Percentiles rank a stretch among this genome's conserved stretches.
Evolutionary conservation across 2,888 invertebrate genomes (phyloP).

Genomic region (Polylopha cassiicola): DNA sequence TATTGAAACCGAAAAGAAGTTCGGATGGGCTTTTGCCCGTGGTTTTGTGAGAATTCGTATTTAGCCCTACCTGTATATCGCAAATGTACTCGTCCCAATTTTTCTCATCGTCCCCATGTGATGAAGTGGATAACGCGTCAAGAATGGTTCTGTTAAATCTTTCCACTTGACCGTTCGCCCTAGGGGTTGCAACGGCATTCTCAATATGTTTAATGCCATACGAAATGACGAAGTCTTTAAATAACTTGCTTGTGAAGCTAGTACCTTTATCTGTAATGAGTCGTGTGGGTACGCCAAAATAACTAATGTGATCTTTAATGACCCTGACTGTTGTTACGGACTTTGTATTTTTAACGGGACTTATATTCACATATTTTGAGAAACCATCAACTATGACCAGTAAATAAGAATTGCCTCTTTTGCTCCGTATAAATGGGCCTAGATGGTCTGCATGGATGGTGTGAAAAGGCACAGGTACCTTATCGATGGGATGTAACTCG

Average conservation of each 20-base stretch:
- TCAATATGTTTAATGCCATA: slow-evolving; percentile 23
- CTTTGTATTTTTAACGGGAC: slow-evolving; percentile 25
- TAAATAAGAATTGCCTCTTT: slow-evolving; percentile 23
- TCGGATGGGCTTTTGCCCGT: slow-evolving; percentile 13
- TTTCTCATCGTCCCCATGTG: slow-evolving; percentile 6
- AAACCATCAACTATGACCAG: slow-evolving; percentile 26
- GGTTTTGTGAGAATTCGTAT: slow-evolving; percentile 2
- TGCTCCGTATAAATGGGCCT: too few species aligned
- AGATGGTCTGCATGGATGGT: slow-evolving; percentile 26
- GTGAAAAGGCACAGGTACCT: slow-evolving; percentile 12
- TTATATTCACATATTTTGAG: slow-evolving; percentile 25
- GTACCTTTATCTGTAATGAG: slow-evolving; percentile 27
- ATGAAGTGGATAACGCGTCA: too few species aligned
- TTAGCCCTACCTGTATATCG: slow-evolving; percentile 17
- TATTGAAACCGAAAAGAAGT: slow-evolving; percentile 9
- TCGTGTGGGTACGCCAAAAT: slow-evolving; percentile 24
- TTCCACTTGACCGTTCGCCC: slow-evolving; percentile 16
- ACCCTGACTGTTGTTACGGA: slow-evolving; percentile 21
- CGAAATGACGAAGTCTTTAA: slow-evolving; percentile 9
- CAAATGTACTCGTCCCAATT: slow-evolving; percentile 13
- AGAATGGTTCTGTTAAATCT: slow-evolving; percentile 10
- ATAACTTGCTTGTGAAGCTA: slow-evolving; percentile 23
- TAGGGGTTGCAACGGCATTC: slow-evolving; percentile 17
- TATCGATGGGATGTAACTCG: slow-evolving; percentile 14
- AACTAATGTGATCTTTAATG: slow-evolving; percentile 23